phyloP scores from a whole-genome alignment of 1,140 invertebrate species.

The Trichoplusia ni region DNA sequence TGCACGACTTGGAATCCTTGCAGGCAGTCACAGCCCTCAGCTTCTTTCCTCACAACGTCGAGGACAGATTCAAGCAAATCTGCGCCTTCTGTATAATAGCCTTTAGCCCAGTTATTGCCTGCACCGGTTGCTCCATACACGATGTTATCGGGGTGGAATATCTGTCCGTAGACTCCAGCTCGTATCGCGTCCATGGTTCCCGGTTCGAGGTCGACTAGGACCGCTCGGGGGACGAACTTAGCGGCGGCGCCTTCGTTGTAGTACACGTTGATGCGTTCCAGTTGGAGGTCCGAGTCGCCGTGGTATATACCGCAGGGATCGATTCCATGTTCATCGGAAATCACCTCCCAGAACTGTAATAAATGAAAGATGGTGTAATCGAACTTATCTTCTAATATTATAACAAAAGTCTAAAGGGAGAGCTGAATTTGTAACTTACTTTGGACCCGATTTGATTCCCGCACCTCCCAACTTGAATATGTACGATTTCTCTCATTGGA shows the following conservation, averaged over 20 bases:
- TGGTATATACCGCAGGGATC: slow-evolving; percentile 92
- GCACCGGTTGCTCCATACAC: slow-evolving; percentile 86
- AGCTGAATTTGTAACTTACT: slow-evolving; percentile 63
- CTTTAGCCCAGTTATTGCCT: slow-evolving; percentile 93
- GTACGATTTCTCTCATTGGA: slow-evolving; percentile 86
- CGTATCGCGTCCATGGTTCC: slow-evolving; percentile 91
- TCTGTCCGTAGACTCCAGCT: slow-evolving; percentile 89
- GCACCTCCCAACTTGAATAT: slow-evolving; percentile 88
- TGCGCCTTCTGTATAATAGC: slow-evolving; percentile 96
- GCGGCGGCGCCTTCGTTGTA: slow-evolving; percentile 92
- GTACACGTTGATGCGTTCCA: slow-evolving; percentile 93
- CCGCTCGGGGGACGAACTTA: slow-evolving; percentile 93
- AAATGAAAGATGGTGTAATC: not conserved
- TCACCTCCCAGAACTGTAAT: slow-evolving; percentile 80
- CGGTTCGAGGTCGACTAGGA: slow-evolving; percentile 94
- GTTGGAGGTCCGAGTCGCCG: slow-evolving; percentile 92
- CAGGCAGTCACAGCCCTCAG: slow-evolving; percentile 92
- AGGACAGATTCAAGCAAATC: slow-evolving; percentile 94
- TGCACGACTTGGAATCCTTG: slow-evolving; percentile 86
- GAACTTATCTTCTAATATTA: too few species aligned
- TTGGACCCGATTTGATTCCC: slow-evolving; percentile 90
- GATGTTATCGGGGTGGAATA: slow-evolving; percentile 95
- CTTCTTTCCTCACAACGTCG: slow-evolving; percentile 94
- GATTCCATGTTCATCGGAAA: slow-evolving; percentile 95
- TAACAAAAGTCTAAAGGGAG: not conserved